These are phyloP conservation scores for Neoaliturus tenellus DNA, from an alignment of 2,888 invertebrate genomes.

Conservation along the genomic window DNA sequence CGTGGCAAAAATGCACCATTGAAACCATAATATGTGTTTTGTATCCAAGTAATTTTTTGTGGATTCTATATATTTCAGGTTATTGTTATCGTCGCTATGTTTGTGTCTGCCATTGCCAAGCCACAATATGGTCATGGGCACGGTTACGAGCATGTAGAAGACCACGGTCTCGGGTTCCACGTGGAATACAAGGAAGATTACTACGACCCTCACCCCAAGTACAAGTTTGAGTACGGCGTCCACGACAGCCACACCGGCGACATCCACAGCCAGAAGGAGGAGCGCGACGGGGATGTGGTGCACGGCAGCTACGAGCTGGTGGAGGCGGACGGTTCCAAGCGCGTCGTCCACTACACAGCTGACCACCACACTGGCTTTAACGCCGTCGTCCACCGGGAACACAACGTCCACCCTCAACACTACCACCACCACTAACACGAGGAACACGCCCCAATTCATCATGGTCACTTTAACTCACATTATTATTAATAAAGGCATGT, in stretches of 20 bases:
- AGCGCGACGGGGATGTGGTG: slow-evolving; percentile 74
- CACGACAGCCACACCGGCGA: slow-evolving; percentile 82
- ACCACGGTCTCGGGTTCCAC: slow-evolving; percentile 72
- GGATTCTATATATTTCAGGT: too few relatives aligned
- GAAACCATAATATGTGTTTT: too few relatives aligned
- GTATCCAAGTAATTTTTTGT: too few relatives aligned
- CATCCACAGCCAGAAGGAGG: slow-evolving; percentile 77
- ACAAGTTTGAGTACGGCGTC: slow-evolving; percentile 58
- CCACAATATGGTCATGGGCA: slow-evolving; percentile 4
- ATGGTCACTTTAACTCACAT: not conserved
- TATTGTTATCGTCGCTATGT: not conserved
- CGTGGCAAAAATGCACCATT: too few relatives aligned
- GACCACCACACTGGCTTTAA: slow-evolving; percentile 54
- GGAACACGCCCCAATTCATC: slow-evolving; percentile 12
- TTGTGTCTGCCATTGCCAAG: not conserved
- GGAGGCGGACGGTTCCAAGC: slow-evolving; percentile 53
- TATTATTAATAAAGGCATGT: too few relatives aligned
- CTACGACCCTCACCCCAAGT: slow-evolving; percentile 63
- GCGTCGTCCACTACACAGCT: slow-evolving; percentile 48
- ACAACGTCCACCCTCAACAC: slow-evolving; percentile 55
- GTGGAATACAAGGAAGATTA: slow-evolving; percentile 70
- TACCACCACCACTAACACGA: slow-evolving; percentile 45
- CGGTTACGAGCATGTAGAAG: slow-evolving; percentile 65
- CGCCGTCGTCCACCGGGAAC: slow-evolving; percentile 65
- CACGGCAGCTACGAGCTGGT: slow-evolving; percentile 44